Conservation (phyloP, 1,140 invertebrate genomes). For the Diplogasteroides magnus region DNA sequence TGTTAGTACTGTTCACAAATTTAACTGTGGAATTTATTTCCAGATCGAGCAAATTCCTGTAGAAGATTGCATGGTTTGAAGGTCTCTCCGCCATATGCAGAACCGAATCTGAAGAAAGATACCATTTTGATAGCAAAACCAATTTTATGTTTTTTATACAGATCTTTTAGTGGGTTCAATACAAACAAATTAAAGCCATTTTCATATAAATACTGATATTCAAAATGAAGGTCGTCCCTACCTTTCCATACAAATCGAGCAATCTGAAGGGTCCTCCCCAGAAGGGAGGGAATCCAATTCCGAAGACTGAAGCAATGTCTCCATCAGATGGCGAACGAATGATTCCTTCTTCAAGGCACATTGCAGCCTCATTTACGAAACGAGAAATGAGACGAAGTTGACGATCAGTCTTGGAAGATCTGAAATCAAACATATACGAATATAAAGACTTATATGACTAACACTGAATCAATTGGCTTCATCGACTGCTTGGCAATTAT, state of each 20-base stretch:
- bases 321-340: conserved; percentile 86
- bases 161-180: too few species aligned
- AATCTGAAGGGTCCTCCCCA: conserved; percentile 94
- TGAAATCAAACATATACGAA: too few species aligned
- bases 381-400: conserved; percentile 82
- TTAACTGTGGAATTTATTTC: conserved; percentile 64
- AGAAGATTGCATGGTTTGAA: conserved; percentile 88
- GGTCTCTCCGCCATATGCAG: conserved; percentile 48
- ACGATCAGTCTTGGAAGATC: conserved; percentile 76
- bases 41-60: conserved; percentile 78
- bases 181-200: too few species aligned
- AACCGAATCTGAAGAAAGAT: not conserved
- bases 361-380: conserved; percentile 93
- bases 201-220: too few species aligned
- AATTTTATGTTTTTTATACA: too few species aligned
- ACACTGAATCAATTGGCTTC: conserved; percentile 57
- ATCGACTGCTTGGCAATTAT: conserved; percentile 68
- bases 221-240: too few species aligned
- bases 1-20: not conserved
- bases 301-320: conserved; percentile 96
- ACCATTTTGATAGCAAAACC: not conserved
- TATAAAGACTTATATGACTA: too few species aligned
- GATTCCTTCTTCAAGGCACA: conserved; percentile 94
- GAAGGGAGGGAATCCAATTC: conserved; percentile 96
- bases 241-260: conserved; percentile 84